Evolutionary conservation across 2,113 vertebrate species (phyloP).

Genomic region (Scolopax mira): DNA sequence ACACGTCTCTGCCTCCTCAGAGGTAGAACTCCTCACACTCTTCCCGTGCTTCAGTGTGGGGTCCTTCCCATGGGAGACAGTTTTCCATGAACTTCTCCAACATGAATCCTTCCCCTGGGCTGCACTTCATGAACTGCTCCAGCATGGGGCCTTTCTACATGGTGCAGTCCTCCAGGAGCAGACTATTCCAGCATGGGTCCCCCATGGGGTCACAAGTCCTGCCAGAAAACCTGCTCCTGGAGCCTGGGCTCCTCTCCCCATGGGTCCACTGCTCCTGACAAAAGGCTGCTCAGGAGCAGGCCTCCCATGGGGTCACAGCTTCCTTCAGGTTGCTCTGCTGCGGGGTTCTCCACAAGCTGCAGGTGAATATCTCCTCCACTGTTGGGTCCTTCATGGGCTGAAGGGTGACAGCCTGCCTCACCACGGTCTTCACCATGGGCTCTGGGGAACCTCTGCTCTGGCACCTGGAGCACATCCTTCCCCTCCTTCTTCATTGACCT

Average conservation of each 20-base stretch:
- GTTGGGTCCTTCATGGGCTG: background rate
- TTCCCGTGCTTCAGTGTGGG: background rate
- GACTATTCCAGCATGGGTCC: background rate
- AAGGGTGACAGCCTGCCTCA: background rate
- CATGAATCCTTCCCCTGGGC: background rate
- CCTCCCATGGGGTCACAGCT: background rate
- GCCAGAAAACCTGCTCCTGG: background rate
- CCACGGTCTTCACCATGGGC: background rate
- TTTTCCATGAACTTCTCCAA: background rate
- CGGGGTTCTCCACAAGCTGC: background rate
- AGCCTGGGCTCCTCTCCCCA: background rate
- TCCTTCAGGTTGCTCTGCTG: background rate
- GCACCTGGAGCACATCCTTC: background rate
- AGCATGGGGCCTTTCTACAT: background rate
- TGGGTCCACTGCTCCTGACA: background rate
- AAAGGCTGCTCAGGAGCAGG: background rate
- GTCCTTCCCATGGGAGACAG: background rate
- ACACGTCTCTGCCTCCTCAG: background rate
- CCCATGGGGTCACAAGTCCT: background rate
- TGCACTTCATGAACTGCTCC: background rate
- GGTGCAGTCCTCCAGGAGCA: background rate
- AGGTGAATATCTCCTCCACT: background rate
- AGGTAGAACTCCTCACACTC: background rate
- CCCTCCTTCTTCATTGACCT: background rate
- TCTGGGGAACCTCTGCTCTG: background rate